Percentiles rank a stretch among this genome's conserved stretches.
phyloP scores from a whole-genome alignment of 2,888 invertebrate species.

The Amphipyra tragopoginis region DNA sequence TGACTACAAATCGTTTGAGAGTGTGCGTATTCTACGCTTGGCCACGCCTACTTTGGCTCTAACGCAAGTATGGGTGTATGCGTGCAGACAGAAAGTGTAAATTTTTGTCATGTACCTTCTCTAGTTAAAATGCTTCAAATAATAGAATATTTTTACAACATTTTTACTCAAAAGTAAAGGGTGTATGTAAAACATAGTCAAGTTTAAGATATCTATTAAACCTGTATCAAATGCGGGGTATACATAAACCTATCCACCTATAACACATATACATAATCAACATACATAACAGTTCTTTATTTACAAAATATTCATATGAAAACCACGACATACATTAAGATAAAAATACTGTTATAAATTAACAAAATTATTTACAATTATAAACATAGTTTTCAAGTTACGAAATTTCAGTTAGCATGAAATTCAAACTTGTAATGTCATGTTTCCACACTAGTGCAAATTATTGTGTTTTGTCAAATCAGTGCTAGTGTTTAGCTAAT shows the following conservation, averaged over 20 bases:
- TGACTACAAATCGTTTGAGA: not conserved
- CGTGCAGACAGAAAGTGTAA: not conserved
- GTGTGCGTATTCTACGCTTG: not conserved
- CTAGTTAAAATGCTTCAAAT: not conserved
- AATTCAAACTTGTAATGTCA: constrained; percentile 56
- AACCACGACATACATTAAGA: constrained; percentile 66
- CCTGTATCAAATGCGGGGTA: constrained; percentile 54
- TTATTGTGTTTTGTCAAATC: constrained; percentile 54
- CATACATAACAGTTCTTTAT: constrained; percentile 65
- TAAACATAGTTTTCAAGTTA: constrained; percentile 55
- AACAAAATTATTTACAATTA: constrained; percentile 60
- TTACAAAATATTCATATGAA: constrained; percentile 67
- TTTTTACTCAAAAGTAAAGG: not conserved
- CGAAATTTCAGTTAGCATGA: constrained; percentile 46
- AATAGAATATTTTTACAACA: too few relatives aligned
- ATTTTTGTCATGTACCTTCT: not conserved
- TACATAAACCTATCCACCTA: constrained; percentile 59
- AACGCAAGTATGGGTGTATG: not conserved
- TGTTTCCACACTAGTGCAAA: constrained; percentile 61
- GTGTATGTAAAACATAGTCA: not conserved
- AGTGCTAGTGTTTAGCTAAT: constrained; percentile 65
- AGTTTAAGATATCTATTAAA: constrained; percentile 23
- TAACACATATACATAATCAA: constrained; percentile 56
- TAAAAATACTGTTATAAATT: constrained; percentile 79
- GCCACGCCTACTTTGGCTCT: not conserved